Evolutionary conservation across 2,888 invertebrate species (phyloP), one percentile per base, ranked within the genome.

Genomic region (Pomacea canaliculata): DNA sequence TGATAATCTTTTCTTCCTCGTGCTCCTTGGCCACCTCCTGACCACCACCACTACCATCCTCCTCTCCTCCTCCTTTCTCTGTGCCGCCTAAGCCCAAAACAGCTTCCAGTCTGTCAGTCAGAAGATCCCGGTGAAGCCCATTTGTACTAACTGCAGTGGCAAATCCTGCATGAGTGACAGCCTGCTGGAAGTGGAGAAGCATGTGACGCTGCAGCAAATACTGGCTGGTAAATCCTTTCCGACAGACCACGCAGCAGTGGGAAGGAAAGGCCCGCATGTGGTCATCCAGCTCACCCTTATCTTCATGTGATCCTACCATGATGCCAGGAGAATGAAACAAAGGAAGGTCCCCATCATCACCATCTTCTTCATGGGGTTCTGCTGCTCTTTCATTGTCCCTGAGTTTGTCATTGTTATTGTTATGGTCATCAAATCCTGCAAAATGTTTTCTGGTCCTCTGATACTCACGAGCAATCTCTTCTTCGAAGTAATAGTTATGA

Each of bases 141-240:
- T 74, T 74, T 37, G 60, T 37, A 16, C 19, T 87, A 85, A 13
- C 91, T 89, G 80, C 91, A 27, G 18, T 91, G 89, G 83, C 91
- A 91, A 63, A 86, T 85, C 74, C 86, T 85, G 80, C 91, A 90
- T 86, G 88, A 76, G 90, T 90, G 9, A 88, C 87, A 78, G 89
- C 89, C 71, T 89, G 88, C 49, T 89, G 89, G 23, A 89, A 90
- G 79, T 91, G 91, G 67, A 90, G 87, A 51, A 90, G 85, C 82
- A 90, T 89, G 79, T 91, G 91, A 48, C 91, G 87, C 78, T 90
- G 88, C 18, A 91, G 84, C 19, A 88, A 87, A 76, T 88, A 90
- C 73, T 88, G 84, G 18, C 89, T 82, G 76, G 87, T 88, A 79
- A 91, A 91, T 23, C 87, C 83, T 80, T 91, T 91, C 48, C 86